phyloP scores from a whole-genome alignment of 2,113 vertebrate genomes.

The Atherinomorus stipes region DNA sequence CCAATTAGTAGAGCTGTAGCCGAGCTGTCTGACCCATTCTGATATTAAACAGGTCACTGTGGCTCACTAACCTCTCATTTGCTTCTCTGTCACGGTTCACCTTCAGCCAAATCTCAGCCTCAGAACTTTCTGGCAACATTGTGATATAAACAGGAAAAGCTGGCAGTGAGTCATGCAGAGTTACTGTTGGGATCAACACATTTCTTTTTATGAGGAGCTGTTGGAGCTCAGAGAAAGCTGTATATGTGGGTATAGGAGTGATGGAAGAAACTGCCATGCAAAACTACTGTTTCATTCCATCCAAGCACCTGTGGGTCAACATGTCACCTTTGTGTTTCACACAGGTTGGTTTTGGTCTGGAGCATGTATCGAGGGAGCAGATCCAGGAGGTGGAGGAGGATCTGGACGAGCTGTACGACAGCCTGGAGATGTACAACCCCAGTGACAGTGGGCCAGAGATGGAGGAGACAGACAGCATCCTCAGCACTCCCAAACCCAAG shows the following conservation, averaged over 20 bases:
- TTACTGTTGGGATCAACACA: not conserved
- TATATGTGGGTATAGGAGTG: not conserved
- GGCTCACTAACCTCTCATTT: conserved; percentile 7
- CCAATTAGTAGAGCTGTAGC: not conserved
- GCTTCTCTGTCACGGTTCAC: not conserved
- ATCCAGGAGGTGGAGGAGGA: conserved; percentile 95
- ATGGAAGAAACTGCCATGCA: not conserved
- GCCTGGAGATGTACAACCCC: conserved; percentile 95
- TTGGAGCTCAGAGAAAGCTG: not conserved
- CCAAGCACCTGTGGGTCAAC: not conserved
- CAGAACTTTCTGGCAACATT: not conserved
- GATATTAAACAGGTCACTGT: conserved; percentile 9
- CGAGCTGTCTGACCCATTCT: not conserved
- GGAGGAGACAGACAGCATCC: conserved; percentile 94
- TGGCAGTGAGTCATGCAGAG: not conserved
- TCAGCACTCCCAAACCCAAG: conserved; percentile 94
- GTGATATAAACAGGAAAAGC: not conserved
- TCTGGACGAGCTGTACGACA: conserved; percentile 93
- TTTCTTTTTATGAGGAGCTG: not conserved
- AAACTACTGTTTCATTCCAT: too few species aligned
- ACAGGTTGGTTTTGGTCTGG: conserved; percentile 91
- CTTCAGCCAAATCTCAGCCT: not conserved
- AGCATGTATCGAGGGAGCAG: conserved; percentile 92
- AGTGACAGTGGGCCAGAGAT: conserved; percentile 95
- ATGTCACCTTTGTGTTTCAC: not conserved